Percentiles rank a stretch among this genome's conserved stretches.
phyloP scores from a whole-genome alignment of 2,888 invertebrate genomes.

The Cheilosia scutellata region DNA sequence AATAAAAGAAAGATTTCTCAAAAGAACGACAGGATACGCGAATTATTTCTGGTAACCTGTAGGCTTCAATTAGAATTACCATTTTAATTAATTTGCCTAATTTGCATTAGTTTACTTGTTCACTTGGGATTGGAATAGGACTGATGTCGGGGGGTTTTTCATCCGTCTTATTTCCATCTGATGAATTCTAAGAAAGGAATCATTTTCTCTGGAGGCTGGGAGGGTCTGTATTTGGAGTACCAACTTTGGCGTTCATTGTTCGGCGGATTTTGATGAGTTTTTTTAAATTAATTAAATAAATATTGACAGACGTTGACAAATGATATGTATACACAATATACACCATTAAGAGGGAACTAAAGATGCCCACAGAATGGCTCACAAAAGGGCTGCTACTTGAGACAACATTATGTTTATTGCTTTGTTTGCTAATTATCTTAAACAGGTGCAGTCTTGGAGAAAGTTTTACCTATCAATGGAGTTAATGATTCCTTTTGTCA shows the following conservation, averaged over 20 bases:
- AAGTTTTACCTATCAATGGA: no score
- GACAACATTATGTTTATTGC: no score
- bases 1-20: slow-evolving; percentile 16
- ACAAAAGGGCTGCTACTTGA: no score
- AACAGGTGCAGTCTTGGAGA: no score
- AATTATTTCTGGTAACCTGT: slow-evolving; percentile 6
- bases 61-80: slow-evolving; percentile 54
- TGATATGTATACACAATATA: background rate
- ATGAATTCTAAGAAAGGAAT: slow-evolving; percentile 3
- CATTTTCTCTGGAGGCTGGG: background rate
- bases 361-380: no score
- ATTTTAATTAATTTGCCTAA: slow-evolving; percentile 60
- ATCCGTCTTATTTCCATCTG: background rate
- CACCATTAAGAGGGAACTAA: no score
- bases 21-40: background rate
- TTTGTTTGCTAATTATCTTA: no score
- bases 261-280: slow-evolving; percentile 15
- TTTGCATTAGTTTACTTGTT: slow-evolving; percentile 44
- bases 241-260: slow-evolving; percentile 1
- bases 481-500: no score
- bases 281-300: slow-evolving; percentile 28
- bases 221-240: no score
- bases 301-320: slow-evolving; percentile 29
- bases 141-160: background rate
- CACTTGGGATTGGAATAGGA: slow-evolving; percentile 9